These are phyloP conservation scores for Simalia tracyae DNA, from an alignment of 2,797 vertebrate species.

Conservation along the genomic window DNA sequence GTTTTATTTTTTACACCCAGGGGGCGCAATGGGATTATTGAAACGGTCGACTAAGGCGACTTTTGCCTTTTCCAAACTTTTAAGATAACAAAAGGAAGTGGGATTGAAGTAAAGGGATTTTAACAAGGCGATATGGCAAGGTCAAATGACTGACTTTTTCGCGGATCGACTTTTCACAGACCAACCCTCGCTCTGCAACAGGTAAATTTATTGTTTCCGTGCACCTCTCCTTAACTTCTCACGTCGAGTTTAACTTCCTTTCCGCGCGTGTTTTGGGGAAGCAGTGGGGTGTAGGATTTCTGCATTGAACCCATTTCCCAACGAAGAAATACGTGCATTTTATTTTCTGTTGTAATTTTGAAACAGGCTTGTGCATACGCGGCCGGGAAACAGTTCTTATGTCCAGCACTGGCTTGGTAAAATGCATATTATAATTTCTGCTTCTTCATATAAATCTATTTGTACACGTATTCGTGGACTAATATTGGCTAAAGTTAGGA, in stretches of 20 bases:
- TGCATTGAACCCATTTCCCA: neutral
- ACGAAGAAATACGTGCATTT: neutral
- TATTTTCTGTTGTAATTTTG: neutral
- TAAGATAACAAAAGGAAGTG: neutral
- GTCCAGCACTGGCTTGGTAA: neutral
- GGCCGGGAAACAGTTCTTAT: neutral
- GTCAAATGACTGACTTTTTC: neutral
- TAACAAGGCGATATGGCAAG: neutral
- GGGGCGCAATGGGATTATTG: slow-evolving; percentile 63
- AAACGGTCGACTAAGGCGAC: neutral
- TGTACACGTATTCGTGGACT: too few relatives aligned
- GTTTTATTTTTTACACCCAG: slow-evolving; percentile 49
- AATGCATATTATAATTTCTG: neutral
- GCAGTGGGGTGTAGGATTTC: neutral
- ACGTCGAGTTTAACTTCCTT: neutral
- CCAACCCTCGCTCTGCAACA: neutral
- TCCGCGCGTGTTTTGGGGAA: neutral
- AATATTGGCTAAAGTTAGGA: neutral
- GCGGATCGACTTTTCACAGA: neutral
- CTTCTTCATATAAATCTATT: neutral
- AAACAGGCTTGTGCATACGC: neutral
- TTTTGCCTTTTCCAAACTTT: neutral
- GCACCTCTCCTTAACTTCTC: neutral
- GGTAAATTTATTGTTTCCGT: neutral
- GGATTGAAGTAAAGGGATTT: neutral